A percentile compares a stretch with the other conserved stretches of the same genome.
Evolutionary conservation across 2,113 vertebrate genomes (phyloP).

Genomic region (Etia nguti): DNA sequence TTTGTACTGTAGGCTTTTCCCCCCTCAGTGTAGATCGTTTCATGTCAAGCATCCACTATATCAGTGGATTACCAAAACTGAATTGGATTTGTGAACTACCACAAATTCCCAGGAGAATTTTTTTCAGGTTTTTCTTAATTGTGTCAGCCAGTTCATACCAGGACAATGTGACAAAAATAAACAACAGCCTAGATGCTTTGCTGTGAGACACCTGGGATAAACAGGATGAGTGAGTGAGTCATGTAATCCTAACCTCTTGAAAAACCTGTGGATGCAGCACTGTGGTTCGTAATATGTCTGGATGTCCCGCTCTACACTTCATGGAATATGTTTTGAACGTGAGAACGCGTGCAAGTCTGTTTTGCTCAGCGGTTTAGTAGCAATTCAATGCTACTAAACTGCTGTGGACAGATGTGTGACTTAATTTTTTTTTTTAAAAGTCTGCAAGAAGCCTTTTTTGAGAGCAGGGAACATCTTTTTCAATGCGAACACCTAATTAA

Average conservation of each 20-base stretch:
- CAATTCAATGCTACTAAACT: neutral
- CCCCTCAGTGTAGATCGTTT: neutral
- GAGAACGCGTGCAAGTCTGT: neutral
- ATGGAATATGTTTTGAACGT: neutral
- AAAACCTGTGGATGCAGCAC: neutral
- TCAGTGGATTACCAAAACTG: neutral
- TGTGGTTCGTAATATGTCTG: neutral
- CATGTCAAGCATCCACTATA: neutral
- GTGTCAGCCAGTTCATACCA: neutral
- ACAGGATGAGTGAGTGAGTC: conserved; percentile 37
- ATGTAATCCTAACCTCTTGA: conserved; percentile 26
- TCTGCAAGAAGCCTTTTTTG: rapidly evolving
- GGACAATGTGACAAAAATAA: neutral
- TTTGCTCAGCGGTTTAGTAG: neutral
- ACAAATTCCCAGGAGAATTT: neutral
- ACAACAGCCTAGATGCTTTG: neutral
- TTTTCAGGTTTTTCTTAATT: neutral
- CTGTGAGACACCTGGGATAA: neutral
- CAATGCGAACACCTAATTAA: neutral
- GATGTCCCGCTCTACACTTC: neutral
- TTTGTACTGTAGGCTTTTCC: neutral
- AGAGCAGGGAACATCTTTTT: neutral
- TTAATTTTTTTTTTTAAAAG: neutral
- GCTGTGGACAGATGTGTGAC: neutral
- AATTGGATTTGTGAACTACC: neutral